Conservation (phyloP, 2,113 vertebrate species). For the Pollimyrus isidori region DNA sequence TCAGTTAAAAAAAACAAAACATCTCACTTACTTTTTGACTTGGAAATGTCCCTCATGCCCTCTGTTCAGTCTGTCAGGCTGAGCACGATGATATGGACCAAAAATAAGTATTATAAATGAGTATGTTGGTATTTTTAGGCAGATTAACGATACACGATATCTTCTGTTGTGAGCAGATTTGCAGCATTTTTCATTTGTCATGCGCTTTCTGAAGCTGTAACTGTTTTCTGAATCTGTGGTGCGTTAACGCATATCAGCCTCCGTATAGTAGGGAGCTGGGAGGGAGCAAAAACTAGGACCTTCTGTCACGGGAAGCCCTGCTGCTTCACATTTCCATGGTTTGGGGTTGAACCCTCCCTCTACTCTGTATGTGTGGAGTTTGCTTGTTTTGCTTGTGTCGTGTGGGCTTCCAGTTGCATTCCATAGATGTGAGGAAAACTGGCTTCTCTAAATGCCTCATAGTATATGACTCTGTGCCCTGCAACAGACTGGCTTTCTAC, state of each 20-base stretch:
- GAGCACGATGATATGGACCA: background rate
- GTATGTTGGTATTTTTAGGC: background rate
- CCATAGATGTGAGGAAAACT: background rate
- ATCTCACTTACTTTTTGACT: background rate
- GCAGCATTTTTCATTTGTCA: too few relatives aligned
- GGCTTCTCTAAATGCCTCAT: background rate
- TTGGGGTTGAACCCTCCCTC: background rate
- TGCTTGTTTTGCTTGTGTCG: background rate
- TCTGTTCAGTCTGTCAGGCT: background rate
- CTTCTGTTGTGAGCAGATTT: background rate
- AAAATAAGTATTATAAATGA: background rate
- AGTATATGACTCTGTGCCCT: background rate
- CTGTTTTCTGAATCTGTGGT: too few relatives aligned
- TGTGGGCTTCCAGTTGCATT: background rate
- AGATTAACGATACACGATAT: background rate
- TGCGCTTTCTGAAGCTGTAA: too few relatives aligned
- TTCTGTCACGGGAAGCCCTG: background rate
- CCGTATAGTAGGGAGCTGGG: too few relatives aligned
- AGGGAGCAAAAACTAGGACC: too few relatives aligned
- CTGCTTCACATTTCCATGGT: background rate
- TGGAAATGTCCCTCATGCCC: background rate
- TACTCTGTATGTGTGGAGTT: background rate
- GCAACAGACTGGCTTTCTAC: background rate
- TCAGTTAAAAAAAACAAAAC: background rate
- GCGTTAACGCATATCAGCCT: too few relatives aligned